These are phyloP conservation scores for Lordiphosa mommai DNA, from an alignment of 1,140 invertebrate species.

Conservation along the genomic window DNA sequence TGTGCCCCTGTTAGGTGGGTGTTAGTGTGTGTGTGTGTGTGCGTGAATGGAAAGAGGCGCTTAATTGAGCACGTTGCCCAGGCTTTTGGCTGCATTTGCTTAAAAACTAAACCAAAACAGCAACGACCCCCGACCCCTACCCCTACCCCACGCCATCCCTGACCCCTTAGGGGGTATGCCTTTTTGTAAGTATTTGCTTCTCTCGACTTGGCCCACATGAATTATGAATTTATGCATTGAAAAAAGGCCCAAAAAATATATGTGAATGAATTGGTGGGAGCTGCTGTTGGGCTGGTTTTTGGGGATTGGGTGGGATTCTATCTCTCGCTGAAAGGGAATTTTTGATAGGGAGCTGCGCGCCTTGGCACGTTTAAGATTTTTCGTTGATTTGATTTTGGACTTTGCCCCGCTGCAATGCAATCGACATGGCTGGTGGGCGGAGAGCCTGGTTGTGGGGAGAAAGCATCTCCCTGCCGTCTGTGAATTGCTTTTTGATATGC, in stretches of 20 bases:
- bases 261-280: slow-evolving; percentile 24
- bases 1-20: slow-evolving; percentile 10
- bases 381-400: slow-evolving; percentile 75
- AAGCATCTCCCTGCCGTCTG: slow-evolving; percentile 31
- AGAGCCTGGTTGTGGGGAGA: not conserved
- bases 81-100: slow-evolving; percentile 41
- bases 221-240: slow-evolving; percentile 77
- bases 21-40: slow-evolving; percentile 4
- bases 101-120: slow-evolving; percentile 26
- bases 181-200: no score
- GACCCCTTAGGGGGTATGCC: no score
- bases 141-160: no score
- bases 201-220: slow-evolving; percentile 27
- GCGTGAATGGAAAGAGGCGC: slow-evolving; percentile 24
- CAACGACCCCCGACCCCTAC: no score
- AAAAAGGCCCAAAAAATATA: slow-evolving; percentile 47
- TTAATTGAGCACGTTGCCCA: slow-evolving; percentile 68
- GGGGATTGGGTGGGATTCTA: slow-evolving; percentile 14
- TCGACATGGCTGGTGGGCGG: slow-evolving; percentile 25
- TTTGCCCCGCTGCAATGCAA: slow-evolving; percentile 58
- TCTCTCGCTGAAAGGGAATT: slow-evolving; percentile 63
- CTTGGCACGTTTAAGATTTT: slow-evolving; percentile 73
- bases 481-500: slow-evolving; percentile 73
- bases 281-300: not conserved
- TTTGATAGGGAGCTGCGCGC: slow-evolving; percentile 51